phyloP scores from a whole-genome alignment of 2,797 vertebrate species.

The Halcyon leucocephala region DNA sequence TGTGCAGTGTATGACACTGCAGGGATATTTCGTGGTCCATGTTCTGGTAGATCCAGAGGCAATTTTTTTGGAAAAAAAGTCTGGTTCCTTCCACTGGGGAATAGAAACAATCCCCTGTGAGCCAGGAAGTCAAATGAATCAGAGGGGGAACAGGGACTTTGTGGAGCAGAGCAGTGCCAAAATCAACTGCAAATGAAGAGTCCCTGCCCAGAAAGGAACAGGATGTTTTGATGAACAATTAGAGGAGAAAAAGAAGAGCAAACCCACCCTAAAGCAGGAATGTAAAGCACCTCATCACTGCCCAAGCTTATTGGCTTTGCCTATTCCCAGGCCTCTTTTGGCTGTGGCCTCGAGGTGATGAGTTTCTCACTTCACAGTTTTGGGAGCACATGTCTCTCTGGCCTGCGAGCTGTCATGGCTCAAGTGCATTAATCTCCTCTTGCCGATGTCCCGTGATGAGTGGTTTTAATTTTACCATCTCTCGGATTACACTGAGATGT shows the following conservation, averaged over 20 bases:
- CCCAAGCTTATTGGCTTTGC: background rate
- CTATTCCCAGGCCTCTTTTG: background rate
- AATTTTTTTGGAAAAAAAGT: background rate
- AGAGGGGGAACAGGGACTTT: fast-evolving
- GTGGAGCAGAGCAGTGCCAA: background rate
- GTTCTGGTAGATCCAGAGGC: background rate
- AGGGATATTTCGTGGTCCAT: background rate
- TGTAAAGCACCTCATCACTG: background rate
- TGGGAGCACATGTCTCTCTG: background rate
- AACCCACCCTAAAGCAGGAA: background rate
- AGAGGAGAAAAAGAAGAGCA: background rate
- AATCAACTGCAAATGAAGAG: background rate
- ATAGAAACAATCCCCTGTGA: background rate
- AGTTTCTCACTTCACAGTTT: conserved; percentile 49
- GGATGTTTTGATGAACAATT: background rate
- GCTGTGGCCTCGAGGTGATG: background rate
- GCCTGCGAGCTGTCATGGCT: background rate
- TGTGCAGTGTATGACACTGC: fast-evolving
- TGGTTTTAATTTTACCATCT: conserved; percentile 22
- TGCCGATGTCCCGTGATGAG: background rate
- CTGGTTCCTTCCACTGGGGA: background rate
- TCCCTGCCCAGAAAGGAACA: background rate
- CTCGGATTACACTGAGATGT: background rate
- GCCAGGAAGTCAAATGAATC: background rate
- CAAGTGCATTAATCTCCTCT: background rate